These are phyloP conservation scores for Loris lydekkerianus DNA, from an alignment of 2,797 vertebrate species.

Conservation along the genomic window DNA sequence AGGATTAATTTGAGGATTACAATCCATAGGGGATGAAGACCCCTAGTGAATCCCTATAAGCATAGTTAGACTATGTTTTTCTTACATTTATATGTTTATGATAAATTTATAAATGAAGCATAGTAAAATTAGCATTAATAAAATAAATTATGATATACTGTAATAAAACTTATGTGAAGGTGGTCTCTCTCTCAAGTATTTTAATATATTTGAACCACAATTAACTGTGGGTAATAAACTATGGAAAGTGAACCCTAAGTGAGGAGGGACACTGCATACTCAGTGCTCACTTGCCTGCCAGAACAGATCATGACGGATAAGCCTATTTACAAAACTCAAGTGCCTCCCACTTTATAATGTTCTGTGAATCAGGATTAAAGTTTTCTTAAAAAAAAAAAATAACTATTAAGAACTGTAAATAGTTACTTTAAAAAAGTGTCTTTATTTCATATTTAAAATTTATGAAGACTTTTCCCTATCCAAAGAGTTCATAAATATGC, in stretches of 20 bases:
- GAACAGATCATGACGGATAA: neutral
- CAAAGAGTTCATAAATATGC: neutral
- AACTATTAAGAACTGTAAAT: neutral
- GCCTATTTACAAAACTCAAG: neutral
- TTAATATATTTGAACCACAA: neutral
- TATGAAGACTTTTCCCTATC: neutral
- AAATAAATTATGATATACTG: too few relatives aligned
- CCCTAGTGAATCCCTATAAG: neutral
- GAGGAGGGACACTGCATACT: neutral
- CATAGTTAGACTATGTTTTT: neutral
- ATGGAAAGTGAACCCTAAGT: neutral
- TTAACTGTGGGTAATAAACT: neutral
- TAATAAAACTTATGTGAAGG: too few relatives aligned
- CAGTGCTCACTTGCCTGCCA: neutral
- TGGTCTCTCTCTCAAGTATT: neutral
- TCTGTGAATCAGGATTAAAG: neutral
- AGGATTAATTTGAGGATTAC: neutral
- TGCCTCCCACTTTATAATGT: neutral
- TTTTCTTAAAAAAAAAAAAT: neutral
- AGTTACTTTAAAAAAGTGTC: neutral
- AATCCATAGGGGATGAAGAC: neutral
- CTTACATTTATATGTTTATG: neutral
- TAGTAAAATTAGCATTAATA: too few relatives aligned
- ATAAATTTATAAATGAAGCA: neutral
- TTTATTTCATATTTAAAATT: conserved; percentile 14